Base-by-base conservation (phyloP, 2,797 vertebrate genomes). In the Hippoglossus hippoglossus region DNA sequence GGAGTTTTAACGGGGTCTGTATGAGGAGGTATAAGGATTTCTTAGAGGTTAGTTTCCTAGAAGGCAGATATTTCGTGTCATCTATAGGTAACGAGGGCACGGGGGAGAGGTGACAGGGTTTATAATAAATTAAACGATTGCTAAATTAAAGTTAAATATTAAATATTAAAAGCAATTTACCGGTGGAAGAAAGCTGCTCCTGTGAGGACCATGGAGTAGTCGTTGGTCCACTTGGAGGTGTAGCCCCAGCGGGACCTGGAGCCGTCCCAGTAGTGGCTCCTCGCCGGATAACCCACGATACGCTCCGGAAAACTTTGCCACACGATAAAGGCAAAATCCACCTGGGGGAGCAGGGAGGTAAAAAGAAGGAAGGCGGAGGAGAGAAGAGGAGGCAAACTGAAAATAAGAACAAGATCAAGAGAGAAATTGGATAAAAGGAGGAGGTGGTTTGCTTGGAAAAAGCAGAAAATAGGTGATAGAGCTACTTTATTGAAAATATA, bases 261-360 rank as follows among this genome's bases (percentile, higher is more conserved):
- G 0, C 85, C n/a, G 1, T 98, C 95, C 97, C 97, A 97, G 91
- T 97, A 98, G 88, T 98, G 97, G 83, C 94, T 97, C 61, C 85
- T 88, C 0, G 95, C 89, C 2, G 94, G 92, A 81, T 97, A 98
- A 64, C 97, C 97, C 34, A 98, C 96, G 22, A 98, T 95, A 21
- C 96, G 94, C 73, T 97, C 95, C 0, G 97, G 97, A 80, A 98
- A 98, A 87, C 92, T 97, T 81, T 94, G 94, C 97, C 97, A 98
- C 63, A 97, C 96, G 5, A 74, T 79, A 16, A 98, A 98, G 83
- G 96, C 97, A 64, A 98, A 98, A 75, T 98, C 96, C 86, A 98
- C 95, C 97, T 98, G 91, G 7, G 10, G 24, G 24, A 10, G 3
- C 16, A 12, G n/a, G 51, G 34, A 28, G 19, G 12, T 24, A n/a